Evolutionary conservation across 2,797 vertebrate species (phyloP).

Genomic region (Esox masquinongy): DNA sequence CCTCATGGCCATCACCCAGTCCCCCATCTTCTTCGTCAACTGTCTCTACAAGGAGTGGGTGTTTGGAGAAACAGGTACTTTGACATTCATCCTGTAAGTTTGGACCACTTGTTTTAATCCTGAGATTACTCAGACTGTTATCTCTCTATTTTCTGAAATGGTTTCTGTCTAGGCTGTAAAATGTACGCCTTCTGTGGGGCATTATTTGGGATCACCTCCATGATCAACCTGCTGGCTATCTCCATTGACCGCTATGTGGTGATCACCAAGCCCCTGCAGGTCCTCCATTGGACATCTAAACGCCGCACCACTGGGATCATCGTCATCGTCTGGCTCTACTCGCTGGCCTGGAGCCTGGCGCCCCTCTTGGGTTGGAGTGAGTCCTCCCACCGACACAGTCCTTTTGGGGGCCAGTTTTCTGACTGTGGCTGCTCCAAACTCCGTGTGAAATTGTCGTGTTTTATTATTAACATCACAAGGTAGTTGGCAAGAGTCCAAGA

Average conservation of each 20-base stretch:
- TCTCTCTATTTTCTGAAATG: not conserved
- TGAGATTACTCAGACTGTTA: not conserved
- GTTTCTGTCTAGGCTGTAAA: constrained; percentile 74
- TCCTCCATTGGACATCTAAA: constrained; percentile 81
- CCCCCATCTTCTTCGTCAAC: constrained; percentile 89
- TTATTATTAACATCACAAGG: not conserved
- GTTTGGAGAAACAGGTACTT: constrained; percentile 88
- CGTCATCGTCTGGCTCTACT: constrained; percentile 87
- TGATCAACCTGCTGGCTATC: constrained; percentile 92
- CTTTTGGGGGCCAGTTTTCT: not conserved
- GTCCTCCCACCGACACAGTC: constrained; percentile 21
- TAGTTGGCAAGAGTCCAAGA: not conserved
- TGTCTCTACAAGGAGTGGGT: constrained; percentile 90
- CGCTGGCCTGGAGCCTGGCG: constrained; percentile 91
- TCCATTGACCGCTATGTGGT: constrained; percentile 92
- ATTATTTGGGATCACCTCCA: constrained; percentile 91
- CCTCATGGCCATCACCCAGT: constrained; percentile 91
- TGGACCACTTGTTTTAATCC: no score
- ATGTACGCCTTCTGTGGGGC: constrained; percentile 94
- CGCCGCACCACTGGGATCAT: constrained; percentile 80
- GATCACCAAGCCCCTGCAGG: constrained; percentile 88
- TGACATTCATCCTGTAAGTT: not conserved
- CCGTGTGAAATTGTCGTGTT: not conserved
- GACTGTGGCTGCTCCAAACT: not conserved
- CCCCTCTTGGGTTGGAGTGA: constrained; percentile 96